phyloP scores from a whole-genome alignment of 2,888 invertebrate species.

The Drosophila kuntzei region DNA sequence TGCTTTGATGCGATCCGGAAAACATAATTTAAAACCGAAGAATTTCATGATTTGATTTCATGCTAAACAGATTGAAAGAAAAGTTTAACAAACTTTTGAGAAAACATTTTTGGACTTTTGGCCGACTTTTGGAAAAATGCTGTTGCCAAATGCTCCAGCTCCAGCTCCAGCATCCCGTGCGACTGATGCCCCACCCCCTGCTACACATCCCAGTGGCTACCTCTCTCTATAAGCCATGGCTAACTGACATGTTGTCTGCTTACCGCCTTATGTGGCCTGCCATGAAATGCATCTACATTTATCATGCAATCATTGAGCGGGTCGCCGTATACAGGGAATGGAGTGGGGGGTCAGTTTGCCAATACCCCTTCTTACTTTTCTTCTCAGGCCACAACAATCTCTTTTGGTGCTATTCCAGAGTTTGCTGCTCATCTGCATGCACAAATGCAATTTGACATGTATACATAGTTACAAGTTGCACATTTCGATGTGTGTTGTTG shows the following conservation, averaged over 20 bases:
- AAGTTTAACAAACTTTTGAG: background rate
- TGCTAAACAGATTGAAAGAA: background rate
- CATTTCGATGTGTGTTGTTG: slow-evolving; percentile 23
- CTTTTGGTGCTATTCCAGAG: slow-evolving; percentile 4
- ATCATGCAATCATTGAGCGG: slow-evolving; percentile 55
- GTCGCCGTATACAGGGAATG: background rate
- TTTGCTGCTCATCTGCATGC: slow-evolving; percentile 58
- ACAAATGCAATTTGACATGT: slow-evolving; percentile 70
- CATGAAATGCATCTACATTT: slow-evolving; percentile 57
- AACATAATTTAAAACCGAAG: background rate
- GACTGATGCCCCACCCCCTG: background rate
- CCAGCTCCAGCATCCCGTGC: background rate
- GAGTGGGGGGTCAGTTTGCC: background rate
- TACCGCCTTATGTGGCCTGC: slow-evolving; percentile 37
- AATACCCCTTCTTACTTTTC: background rate
- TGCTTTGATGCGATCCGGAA: background rate
- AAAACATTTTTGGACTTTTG: background rate
- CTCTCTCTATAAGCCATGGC: slow-evolving; percentile 3
- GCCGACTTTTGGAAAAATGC: background rate
- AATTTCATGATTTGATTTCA: background rate
- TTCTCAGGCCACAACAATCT: slow-evolving; percentile 2
- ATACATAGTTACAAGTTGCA: slow-evolving; percentile 46
- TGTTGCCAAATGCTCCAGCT: slow-evolving; percentile 6
- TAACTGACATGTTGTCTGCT: slow-evolving; percentile 21
- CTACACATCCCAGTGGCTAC: background rate